Evolutionary conservation across 2,888 invertebrate species (phyloP), one percentile per base, ranked within the genome.

Genomic region (Diplolepis rosae): DNA sequence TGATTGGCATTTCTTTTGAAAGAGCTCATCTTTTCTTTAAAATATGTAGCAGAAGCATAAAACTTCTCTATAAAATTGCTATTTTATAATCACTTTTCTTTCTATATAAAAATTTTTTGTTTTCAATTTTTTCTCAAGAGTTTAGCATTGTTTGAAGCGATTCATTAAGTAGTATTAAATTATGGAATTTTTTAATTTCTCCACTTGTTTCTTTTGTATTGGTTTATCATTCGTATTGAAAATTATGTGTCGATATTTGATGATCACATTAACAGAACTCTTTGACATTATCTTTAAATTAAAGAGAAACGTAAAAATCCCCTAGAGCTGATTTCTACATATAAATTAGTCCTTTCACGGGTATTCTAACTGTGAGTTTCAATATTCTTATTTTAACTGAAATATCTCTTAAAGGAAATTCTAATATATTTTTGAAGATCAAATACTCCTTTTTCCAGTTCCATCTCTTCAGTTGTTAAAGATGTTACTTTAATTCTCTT

Each of bases 1-100:
- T 84, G 84, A 73, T 80, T 85, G 51, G 79, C 51, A 70, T 82
- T 77, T 71, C 83, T 78, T 72, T 79, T 80, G 66, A 85, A 70
- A 61, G 84, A 84, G 71, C 83, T 86, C 85, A 85, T 86, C 67
- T 39, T 51, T 76, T n/a, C 45, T 65, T n/a, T 27, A 28, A 2
- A 45, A 39, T 39, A 27, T 39, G 22, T n/a, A 61, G 24, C 6
- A 24, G n/a, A 15, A 61, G 1, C 30, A 32, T 54, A 39, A 70
- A 51, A 71, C 50, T 68, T 66, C 48, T 32, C 50, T 35, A 9
- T 70, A 30, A 27, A 50, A 27, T 71, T 24, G 61, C 35, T 52
- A 1, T 24, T 66, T 54, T 32, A 35, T 56, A 27, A 9, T 18
- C 18, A 30, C 6, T 61, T 61, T n/a, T 35, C 3, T 22, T 30